A percentile compares a stretch with the other conserved stretches of the same genome.
Evolutionary conservation across 1,140 invertebrate species (phyloP).

Genomic region (Argopecten irradians): DNA sequence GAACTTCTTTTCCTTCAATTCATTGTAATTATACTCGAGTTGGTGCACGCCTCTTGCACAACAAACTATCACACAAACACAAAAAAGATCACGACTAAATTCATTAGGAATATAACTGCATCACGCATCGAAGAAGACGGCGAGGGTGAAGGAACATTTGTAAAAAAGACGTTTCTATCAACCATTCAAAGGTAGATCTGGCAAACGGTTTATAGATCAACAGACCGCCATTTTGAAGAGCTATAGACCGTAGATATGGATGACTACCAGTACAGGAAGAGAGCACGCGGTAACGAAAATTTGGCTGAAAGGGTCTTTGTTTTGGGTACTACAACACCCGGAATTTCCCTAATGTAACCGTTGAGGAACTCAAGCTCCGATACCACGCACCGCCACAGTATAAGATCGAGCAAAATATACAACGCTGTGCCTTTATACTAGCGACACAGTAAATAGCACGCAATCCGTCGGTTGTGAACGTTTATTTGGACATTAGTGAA

Average conservation of each 20-base stretch:
- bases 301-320: constrained; percentile 15
- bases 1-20: neutral
- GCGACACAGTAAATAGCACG: too few relatives aligned
- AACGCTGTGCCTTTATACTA: too few relatives aligned
- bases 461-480: too few relatives aligned
- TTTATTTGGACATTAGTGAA: too few relatives aligned
- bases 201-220: neutral
- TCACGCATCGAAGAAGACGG: neutral
- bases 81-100: neutral
- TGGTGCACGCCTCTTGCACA: neutral
- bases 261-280: constrained; percentile 14
- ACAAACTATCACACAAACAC: neutral
- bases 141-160: neutral
- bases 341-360: neutral
- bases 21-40: neutral
- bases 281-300: constrained; percentile 6
- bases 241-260: neutral
- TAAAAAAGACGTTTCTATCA: constrained; percentile 6
- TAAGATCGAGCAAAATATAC: neutral
- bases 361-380: neutral
- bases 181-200: constrained; percentile 7
- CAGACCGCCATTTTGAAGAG: constrained; percentile 1
- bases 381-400: constrained; percentile 12
- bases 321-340: neutral
- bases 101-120: neutral